Conservation (phyloP, 2,113 vertebrate genomes). For the Hypanus sabinus region DNA sequence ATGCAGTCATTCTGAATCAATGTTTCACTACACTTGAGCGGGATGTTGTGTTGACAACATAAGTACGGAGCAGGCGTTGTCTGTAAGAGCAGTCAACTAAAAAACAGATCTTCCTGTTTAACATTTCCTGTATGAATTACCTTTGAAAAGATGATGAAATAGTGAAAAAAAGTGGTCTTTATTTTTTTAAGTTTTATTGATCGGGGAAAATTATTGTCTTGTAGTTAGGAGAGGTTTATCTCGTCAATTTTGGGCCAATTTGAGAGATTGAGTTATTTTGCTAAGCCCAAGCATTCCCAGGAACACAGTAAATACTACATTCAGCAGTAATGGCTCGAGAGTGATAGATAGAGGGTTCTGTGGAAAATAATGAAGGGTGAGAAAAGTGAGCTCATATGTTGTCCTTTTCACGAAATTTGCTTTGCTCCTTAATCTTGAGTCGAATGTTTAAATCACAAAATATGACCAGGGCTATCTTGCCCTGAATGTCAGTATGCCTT, state of each 20-base stretch:
- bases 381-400: not conserved
- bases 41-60: not conserved
- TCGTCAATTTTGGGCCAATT: not conserved
- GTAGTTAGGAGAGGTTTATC: not conserved
- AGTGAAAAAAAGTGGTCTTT: not conserved
- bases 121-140: not conserved
- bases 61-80: not conserved
- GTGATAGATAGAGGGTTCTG: not conserved
- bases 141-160: not conserved
- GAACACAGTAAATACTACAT: not conserved
- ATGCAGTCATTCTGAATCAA: not conserved
- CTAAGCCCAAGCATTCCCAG: not conserved
- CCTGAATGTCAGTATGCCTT: not conserved
- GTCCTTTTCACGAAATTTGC: not conserved
- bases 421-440: not conserved
- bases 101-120: not conserved
- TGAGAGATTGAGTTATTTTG: not conserved
- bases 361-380: not conserved
- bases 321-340: not conserved
- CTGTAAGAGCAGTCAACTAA: not conserved
- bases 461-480: not conserved
- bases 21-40: not conserved
- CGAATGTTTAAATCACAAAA: not conserved
- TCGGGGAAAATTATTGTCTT: not conserved
- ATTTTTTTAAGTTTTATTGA: not conserved